These are phyloP conservation scores for Papilio polytes DNA, from an alignment of 1,140 invertebrate genomes.

Conservation along the genomic window DNA sequence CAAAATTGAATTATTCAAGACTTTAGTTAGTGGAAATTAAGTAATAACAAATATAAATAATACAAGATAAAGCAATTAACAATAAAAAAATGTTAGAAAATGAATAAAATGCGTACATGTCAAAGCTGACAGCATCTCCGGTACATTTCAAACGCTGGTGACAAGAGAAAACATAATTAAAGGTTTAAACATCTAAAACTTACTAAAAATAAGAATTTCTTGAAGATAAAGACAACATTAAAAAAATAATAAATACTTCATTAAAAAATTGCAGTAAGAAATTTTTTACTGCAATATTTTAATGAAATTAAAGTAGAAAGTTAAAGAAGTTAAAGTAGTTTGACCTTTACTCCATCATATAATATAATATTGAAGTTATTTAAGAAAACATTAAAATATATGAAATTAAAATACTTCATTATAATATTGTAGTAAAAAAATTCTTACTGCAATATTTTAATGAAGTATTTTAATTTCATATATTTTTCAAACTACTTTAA, in stretches of 20 bases:
- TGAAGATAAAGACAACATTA: neutral
- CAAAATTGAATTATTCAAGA: neutral
- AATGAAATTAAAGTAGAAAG: too few species aligned
- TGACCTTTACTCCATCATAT: too few species aligned
- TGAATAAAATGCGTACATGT: slow-evolving; percentile 75
- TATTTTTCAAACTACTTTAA: too few species aligned
- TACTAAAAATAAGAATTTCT: neutral
- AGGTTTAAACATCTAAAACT: slow-evolving; percentile 23
- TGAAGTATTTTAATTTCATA: neutral
- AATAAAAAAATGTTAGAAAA: slow-evolving; percentile 60
- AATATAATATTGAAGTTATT: too few species aligned
- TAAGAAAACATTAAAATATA: neutral
- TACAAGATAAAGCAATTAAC: neutral
- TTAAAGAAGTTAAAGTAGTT: too few species aligned
- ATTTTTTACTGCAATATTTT: neutral
- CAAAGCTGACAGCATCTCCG: slow-evolving; percentile 65
- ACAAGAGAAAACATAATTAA: slow-evolving; percentile 64
- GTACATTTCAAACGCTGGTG: slow-evolving; percentile 77
- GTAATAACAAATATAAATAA: neutral
- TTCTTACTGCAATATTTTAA: neutral
- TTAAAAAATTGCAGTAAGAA: neutral
- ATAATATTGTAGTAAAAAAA: neutral
- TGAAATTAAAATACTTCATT: neutral
- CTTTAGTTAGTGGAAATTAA: too few species aligned
- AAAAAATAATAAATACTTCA: neutral